phyloP scores from a whole-genome alignment of 2,113 vertebrate species.

The Tiliqua scincoides region DNA sequence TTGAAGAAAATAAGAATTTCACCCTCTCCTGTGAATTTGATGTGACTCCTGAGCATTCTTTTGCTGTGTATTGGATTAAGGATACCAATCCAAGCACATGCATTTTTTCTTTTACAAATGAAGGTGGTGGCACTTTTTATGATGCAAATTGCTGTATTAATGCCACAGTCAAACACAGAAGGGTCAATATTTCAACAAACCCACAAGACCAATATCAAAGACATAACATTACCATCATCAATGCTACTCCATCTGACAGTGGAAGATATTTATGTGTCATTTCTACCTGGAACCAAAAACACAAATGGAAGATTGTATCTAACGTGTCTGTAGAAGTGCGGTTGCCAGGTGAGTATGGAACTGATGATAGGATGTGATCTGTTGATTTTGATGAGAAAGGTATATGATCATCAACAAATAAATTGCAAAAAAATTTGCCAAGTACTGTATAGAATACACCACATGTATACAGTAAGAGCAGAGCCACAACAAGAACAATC shows the following conservation, averaged over 20 bases:
- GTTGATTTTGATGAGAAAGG: neutral
- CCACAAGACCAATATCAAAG: accelerated
- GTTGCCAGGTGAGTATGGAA: neutral
- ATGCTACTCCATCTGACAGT: neutral
- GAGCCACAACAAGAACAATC: no score
- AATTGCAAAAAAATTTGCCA: neutral
- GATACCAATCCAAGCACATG: neutral
- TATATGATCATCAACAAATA: neutral
- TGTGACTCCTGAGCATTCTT: no score
- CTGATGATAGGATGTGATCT: no score
- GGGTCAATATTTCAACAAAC: accelerated
- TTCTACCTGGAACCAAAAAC: accelerated
- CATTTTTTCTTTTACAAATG: constrained; percentile 10
- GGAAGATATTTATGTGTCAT: constrained; percentile 42
- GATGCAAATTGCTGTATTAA: constrained; percentile 24
- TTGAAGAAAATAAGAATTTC: neutral
- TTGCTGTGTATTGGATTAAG: constrained; percentile 31
- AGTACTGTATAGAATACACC: no score
- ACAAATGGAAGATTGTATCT: constrained; percentile 1
- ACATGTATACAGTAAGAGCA: no score
- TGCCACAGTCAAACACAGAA: neutral
- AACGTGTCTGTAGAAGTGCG: neutral
- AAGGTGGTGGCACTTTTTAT: accelerated
- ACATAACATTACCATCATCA: neutral
- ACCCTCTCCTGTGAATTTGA: constrained; percentile 19